Percentiles rank a stretch among this genome's conserved stretches.
phyloP scores from a whole-genome alignment of 2,113 vertebrate genomes.

The Gobio gobio region DNA sequence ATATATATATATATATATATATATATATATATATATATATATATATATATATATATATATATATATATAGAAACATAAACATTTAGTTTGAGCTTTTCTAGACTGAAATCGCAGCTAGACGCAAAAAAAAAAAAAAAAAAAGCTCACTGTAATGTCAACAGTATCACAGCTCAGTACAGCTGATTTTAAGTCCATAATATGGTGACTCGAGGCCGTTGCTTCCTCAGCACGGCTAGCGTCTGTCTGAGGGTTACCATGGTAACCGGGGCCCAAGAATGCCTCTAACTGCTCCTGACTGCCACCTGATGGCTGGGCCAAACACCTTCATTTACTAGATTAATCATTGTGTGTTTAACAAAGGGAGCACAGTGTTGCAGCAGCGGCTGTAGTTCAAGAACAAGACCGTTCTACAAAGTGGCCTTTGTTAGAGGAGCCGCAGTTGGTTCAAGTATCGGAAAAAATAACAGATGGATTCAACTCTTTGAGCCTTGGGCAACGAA shows the following conservation, averaged over 20 bases:
- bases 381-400: not conserved
- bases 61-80: too few species aligned
- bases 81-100: not conserved
- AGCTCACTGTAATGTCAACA: not conserved
- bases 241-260: conserved; percentile 48
- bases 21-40: too few species aligned
- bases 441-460: conserved; percentile 26
- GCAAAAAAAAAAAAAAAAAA: not conserved
- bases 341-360: conserved; percentile 25
- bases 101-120: not conserved
- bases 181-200: conserved; percentile 48
- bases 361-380: not conserved
- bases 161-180: conserved; percentile 31
- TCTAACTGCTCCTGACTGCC: conserved; percentile 52
- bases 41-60: too few species aligned
- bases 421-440: conserved; percentile 24
- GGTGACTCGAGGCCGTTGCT: conserved; percentile 54
- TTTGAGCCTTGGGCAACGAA: conserved; percentile 53
- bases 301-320: conserved; percentile 56
- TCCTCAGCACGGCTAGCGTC: conserved; percentile 49
- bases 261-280: conserved; percentile 44
- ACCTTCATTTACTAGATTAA: conserved; percentile 11
- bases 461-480: conserved; percentile 52
- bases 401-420: conserved; percentile 13
- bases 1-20: too few species aligned